Evolutionary conservation across 2,888 invertebrate genomes (phyloP).

Genomic region (Smittia aterrima): DNA sequence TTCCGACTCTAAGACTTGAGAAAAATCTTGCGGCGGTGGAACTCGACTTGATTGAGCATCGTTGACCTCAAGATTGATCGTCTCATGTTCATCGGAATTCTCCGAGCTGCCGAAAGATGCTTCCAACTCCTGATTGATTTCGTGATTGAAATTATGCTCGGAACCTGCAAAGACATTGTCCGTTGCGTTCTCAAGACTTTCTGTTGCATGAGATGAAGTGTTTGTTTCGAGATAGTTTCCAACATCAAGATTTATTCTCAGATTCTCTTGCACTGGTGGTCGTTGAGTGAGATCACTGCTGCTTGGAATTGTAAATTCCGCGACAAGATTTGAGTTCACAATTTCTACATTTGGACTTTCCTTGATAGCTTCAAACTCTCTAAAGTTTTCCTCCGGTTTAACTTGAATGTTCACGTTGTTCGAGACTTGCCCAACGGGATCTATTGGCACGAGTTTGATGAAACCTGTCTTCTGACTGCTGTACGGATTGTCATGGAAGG

Average conservation of each 20-base stretch:
- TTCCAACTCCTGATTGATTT: conserved; percentile 13
- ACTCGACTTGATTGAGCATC: background rate
- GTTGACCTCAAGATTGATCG: background rate
- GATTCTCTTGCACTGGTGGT: conserved; percentile 28
- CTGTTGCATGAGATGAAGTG: conserved; percentile 38
- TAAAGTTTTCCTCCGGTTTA: background rate
- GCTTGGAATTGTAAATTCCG: conserved; percentile 28
- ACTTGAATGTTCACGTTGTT: conserved; percentile 34
- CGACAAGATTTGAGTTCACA: conserved; percentile 42
- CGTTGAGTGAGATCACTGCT: background rate
- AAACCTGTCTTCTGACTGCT: conserved; percentile 32
- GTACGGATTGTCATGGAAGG: conserved; percentile 54
- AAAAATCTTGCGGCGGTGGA: background rate
- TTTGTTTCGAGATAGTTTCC: conserved; percentile 42
- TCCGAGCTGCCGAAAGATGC: background rate
- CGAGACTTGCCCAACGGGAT: conserved; percentile 26
- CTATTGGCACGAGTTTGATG: conserved; percentile 37
- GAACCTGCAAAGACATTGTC: conserved; percentile 24
- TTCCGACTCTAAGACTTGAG: background rate
- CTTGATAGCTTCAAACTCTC: background rate
- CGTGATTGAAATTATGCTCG: conserved; percentile 7
- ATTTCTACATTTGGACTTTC: conserved; percentile 6
- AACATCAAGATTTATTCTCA: conserved; percentile 40
- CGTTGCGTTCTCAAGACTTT: conserved; percentile 18
- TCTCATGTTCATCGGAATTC: background rate